Base-by-base conservation (phyloP, 2,797 vertebrate species). In the Botia kubotai region DNA sequence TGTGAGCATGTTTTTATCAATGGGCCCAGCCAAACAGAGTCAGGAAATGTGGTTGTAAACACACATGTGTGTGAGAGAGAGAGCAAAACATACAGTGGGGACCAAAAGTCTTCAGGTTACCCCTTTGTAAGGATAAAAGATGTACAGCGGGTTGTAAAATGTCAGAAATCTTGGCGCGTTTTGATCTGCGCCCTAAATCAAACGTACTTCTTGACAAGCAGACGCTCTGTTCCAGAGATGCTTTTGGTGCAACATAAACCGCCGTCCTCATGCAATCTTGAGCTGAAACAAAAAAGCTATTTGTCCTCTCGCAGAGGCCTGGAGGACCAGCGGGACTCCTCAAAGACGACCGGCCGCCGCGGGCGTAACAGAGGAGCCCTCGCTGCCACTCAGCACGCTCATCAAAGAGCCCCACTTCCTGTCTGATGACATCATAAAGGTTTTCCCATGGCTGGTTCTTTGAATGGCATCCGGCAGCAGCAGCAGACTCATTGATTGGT, bases 331-430 rank as follows among this genome's bases (percentile, higher is more conserved):
- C 53, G 53, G 73, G 36, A 33, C 68, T 73, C 82, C 82, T 83
- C 83, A 82, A 87, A 83, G 79, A 66, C 50, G 63, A 6, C 39
- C 33, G 80, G 75, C 79, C 77, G 86, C 83, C 83, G 76, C 79
- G 23, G 85, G 84, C 81, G 75, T 19, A 29, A 26, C 17, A 58
- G 73, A 52, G 52, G 63, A 82, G 12, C 53, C 43, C 73, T 71
- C 72, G 60, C 77, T 39, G 23, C 66, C 77, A 74, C 71, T 65
- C 71, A 75, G 72, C 36, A 19, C 3, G 21, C 36, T 60, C 83
- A 82, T 84, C 83, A 84, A 83, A 86, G 82, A 74, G 29, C 68
- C 65, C 48, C 23, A 66, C 71, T 82, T 86, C 83, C 86, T 83
- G 79, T 67, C 69, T 60, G 69, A 63, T 63, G 79, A 79, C 55